Evolutionary conservation across 2,113 vertebrate species (phyloP).

Genomic region (Eubucco bourcierii): DNA sequence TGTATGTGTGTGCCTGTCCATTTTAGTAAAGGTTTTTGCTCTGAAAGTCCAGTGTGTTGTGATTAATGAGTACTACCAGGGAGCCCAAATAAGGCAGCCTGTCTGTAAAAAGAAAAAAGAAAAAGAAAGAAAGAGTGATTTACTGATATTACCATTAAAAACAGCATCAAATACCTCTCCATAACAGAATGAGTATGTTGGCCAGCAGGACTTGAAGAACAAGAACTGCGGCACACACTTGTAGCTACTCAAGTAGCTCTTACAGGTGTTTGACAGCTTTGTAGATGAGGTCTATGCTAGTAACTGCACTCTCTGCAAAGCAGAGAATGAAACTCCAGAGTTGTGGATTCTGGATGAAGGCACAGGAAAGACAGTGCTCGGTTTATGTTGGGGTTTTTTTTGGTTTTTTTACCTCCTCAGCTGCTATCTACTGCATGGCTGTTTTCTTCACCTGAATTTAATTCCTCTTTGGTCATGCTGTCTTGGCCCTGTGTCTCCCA

Average conservation of each 20-base stretch:
- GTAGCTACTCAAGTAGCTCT: not conserved
- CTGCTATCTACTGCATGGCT: not conserved
- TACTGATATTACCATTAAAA: not conserved
- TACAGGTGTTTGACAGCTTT: not conserved
- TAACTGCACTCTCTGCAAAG: not conserved
- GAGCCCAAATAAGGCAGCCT: not conserved
- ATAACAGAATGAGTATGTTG: not conserved
- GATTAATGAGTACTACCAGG: not conserved
- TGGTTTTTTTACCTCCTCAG: not conserved
- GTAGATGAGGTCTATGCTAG: not conserved
- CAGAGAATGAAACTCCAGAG: not conserved
- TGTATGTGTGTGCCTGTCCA: not conserved
- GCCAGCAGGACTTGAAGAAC: not conserved
- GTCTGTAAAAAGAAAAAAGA: not conserved
- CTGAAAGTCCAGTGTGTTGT: not conserved
- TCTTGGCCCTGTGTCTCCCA: not conserved
- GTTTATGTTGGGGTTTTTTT: too few species aligned
- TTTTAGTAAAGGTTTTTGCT: not conserved
- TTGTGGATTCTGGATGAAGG: not conserved
- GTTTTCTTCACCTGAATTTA: not conserved
- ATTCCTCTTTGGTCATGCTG: not conserved
- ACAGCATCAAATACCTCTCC: not conserved
- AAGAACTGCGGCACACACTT: not conserved
- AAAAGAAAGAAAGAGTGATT: not conserved
- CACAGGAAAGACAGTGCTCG: not conserved